These are phyloP conservation scores for Silurus glanis DNA, from an alignment of 2,113 vertebrate species.

Conservation along the genomic window DNA sequence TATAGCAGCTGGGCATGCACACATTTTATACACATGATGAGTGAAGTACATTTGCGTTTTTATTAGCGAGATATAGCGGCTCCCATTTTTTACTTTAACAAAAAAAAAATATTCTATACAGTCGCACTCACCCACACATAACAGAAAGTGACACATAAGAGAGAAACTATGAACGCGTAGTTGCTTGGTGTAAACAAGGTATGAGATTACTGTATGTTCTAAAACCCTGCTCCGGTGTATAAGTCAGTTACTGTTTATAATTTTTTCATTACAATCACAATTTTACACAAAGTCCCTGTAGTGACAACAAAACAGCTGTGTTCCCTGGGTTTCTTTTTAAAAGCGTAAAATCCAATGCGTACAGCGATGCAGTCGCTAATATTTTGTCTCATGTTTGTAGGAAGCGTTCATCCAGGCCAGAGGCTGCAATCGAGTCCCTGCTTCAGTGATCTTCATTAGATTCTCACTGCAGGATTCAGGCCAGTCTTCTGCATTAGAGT, in stretches of 20 bases:
- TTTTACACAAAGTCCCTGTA: too few species aligned
- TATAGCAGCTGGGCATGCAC: background rate
- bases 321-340: background rate
- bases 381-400: constrained; percentile 65
- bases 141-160: background rate
- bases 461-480: constrained; percentile 19
- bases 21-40: background rate
- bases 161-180: background rate
- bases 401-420: constrained; percentile 91
- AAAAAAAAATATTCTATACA: background rate
- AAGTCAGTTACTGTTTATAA: too few species aligned
- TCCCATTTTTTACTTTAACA: background rate
- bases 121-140: background rate
- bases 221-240: background rate
- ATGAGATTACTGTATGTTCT: background rate
- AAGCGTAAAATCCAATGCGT: background rate
- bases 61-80: background rate
- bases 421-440: constrained; percentile 88
- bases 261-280: too few species aligned
- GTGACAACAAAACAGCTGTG: background rate
- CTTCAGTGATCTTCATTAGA: constrained; percentile 78
- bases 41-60: background rate
- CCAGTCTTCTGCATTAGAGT: constrained; percentile 20
- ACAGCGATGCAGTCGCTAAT: background rate
- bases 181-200: background rate